Evolutionary conservation across 2,113 vertebrate species (phyloP), one percentile per base, ranked within the genome.

Genomic region (Oryzias melastigma): DNA sequence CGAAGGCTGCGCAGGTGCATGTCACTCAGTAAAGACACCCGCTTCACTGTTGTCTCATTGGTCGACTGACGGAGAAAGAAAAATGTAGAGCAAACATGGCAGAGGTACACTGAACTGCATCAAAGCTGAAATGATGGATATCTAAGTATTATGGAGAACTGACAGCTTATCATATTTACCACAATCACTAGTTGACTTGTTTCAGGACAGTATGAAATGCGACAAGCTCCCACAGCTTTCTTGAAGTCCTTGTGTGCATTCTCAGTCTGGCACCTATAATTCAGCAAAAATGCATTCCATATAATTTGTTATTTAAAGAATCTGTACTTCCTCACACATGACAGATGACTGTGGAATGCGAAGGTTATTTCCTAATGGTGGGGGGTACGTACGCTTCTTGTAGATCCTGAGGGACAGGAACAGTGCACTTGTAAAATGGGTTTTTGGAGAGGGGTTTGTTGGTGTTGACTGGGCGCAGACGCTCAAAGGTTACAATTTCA

Each of bases 1-100:
- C 93, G 93, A 62, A 96, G 88, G 82, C 94, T 95, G 52, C 95
- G 92, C 57, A 96, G 90, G 68, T 96, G 95, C 93, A 96, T 95
- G 82, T 96, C 95, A 29, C 94, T 95, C 67, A 96, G 85, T 68
- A 96, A 85, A 60, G 93, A 92, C 1, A 95, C 94, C 3, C 94
- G 91, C 80, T 95, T 96, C 64, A 95, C 90, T 1, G 94, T 93
- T 1, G 92, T 52, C 62, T 96, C 95, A 4, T 90, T 94, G 45
- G 89, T 93, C 58, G 95, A 95, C 95, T 52, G 0, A 68, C 27
- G 56, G 17, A 75, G 4, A 68, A 4, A 74, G 51, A 51, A 20
- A 62, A 58, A 67, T 24, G 72, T 17, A 40, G 1, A 42, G 14
- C 25, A 27, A 24, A 1, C 14, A 49, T 18, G 8, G 50, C 7